Conservation (phyloP, 2,888 invertebrate species). For the Drosophila acutilabella region DNA sequence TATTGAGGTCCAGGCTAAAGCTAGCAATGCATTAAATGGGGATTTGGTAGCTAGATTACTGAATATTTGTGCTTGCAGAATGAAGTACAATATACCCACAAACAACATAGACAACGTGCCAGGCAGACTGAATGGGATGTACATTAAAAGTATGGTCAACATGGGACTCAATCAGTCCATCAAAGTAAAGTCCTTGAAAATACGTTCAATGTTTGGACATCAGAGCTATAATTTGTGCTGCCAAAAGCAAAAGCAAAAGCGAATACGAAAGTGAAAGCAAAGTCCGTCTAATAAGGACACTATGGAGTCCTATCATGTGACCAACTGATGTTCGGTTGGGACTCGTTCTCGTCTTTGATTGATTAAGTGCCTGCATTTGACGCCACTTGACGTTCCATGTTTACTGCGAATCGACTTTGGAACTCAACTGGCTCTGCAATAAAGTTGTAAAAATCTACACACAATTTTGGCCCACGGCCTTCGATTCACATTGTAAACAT, state of each 20-base stretch:
- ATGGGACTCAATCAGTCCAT: slow-evolving; percentile 57
- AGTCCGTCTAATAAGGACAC: slow-evolving; percentile 62
- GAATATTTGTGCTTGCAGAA: slow-evolving; percentile 8
- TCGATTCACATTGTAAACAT: slow-evolving; percentile 66
- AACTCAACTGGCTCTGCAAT: slow-evolving; percentile 43
- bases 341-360: slow-evolving; percentile 62
- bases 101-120: slow-evolving; percentile 21
- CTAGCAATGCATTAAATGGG: slow-evolving; percentile 43
- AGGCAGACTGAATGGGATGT: background rate
- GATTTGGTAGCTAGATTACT: slow-evolving; percentile 39
- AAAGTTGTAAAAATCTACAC: slow-evolving; percentile 68
- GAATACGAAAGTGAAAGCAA: slow-evolving; percentile 25
- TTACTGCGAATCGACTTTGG: slow-evolving; percentile 31
- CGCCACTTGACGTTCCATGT: slow-evolving; percentile 59
- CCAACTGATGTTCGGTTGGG: slow-evolving; percentile 17
- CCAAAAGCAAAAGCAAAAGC: slow-evolving; percentile 59
- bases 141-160: slow-evolving; percentile 34
- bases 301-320: slow-evolving; percentile 30
- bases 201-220: slow-evolving; percentile 46
- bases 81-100: slow-evolving; percentile 21
- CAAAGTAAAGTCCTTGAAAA: slow-evolving; percentile 53
- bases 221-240: slow-evolving; percentile 72
- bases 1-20: slow-evolving; percentile 6
- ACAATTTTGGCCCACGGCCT: slow-evolving; percentile 19
- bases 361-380: slow-evolving; percentile 78